These are phyloP conservation scores for Nibea albiflora DNA, from an alignment of 2,113 vertebrate genomes.

Conservation along the genomic window DNA sequence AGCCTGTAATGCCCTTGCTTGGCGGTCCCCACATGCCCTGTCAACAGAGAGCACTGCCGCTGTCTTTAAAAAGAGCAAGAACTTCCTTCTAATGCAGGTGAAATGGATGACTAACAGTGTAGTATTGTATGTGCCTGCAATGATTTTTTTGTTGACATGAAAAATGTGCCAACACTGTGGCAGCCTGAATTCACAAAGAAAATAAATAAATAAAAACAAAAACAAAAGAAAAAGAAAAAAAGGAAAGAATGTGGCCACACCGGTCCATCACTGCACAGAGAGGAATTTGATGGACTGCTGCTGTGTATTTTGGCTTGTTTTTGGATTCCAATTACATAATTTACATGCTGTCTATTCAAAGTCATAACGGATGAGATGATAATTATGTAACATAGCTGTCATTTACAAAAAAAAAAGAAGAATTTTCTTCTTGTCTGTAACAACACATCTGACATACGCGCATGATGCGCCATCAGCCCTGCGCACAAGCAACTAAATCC, in stretches of 20 bases:
- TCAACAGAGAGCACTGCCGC: background rate
- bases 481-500: background rate
- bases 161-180: constrained; percentile 3
- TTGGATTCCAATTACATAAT: background rate
- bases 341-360: background rate
- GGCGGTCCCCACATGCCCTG: background rate
- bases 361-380: background rate
- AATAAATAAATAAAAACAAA: background rate
- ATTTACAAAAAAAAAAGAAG: background rate
- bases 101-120: background rate
- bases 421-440: background rate
- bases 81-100: background rate
- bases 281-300: background rate
- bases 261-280: constrained; percentile 3
- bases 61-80: background rate
- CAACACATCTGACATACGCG: background rate
- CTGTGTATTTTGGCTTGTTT: background rate
- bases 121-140: background rate
- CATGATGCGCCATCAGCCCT: background rate
- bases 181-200: background rate
- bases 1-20: background rate
- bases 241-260: background rate
- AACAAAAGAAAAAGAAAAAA: too few relatives aligned
- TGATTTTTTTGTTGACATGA: constrained; percentile 16
- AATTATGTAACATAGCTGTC: background rate